Conservation (phyloP, 2,113 vertebrate genomes). For the Esox niger region DNA sequence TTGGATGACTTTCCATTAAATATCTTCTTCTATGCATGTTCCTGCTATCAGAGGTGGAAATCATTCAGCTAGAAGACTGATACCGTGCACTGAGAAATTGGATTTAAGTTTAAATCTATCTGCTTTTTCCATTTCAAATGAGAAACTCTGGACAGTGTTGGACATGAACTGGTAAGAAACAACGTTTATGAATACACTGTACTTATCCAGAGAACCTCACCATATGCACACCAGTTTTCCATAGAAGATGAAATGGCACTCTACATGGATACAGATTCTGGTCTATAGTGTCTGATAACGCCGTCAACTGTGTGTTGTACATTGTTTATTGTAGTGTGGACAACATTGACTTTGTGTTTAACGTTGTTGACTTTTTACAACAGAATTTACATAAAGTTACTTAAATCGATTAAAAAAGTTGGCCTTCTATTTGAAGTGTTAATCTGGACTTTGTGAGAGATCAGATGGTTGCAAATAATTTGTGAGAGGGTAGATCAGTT, state of each 20-base stretch:
- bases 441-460: too few species aligned
- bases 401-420: too few species aligned
- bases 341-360: too few species aligned
- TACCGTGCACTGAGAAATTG: slow-evolving; percentile 28
- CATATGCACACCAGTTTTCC: too few species aligned
- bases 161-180: slow-evolving; percentile 57
- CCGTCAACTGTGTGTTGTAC: too few species aligned
- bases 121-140: slow-evolving; percentile 14
- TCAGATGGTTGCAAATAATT: too few species aligned
- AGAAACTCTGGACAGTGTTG: slow-evolving; percentile 31
- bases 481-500: background rate
- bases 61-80: slow-evolving; percentile 12
- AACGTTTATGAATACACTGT: background rate
- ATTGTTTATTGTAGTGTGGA: too few species aligned
- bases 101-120: slow-evolving; percentile 41
- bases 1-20: background rate
- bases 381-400: too few species aligned
- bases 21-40: slow-evolving; percentile 37
- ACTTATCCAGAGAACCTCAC: background rate
- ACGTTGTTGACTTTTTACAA: too few species aligned
- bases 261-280: too few species aligned
- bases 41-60: slow-evolving; percentile 28
- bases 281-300: too few species aligned
- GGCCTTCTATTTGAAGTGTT: too few species aligned
- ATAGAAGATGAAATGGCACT: slow-evolving; percentile 25